Evolutionary conservation across 2,113 vertebrate species (phyloP).

Genomic region (Lonchura striata): DNA sequence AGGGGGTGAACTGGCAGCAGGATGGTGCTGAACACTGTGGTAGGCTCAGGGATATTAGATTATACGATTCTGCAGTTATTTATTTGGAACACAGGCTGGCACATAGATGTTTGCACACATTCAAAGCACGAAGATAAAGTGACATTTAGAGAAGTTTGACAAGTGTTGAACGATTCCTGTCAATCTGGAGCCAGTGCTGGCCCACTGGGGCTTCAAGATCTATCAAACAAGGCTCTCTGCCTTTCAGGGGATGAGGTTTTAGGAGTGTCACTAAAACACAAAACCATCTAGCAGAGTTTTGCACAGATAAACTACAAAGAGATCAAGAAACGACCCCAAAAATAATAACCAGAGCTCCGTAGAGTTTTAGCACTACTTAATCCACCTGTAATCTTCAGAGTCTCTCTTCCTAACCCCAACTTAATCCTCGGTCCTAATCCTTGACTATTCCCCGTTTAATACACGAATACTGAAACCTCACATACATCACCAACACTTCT

Average conservation of each 20-base stretch:
- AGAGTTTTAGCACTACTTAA: not conserved
- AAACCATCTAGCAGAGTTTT: not conserved
- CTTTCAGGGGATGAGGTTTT: not conserved
- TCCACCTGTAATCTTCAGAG: not conserved
- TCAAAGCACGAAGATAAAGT: not conserved
- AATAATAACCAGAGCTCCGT: not conserved
- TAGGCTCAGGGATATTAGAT: not conserved
- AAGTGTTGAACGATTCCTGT: not conserved
- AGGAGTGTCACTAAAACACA: not conserved
- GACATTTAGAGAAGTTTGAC: not conserved
- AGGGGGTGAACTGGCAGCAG: not conserved
- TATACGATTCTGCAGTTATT: not conserved
- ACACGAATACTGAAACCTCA: not conserved
- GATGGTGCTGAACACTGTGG: not conserved
- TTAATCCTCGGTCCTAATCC: not conserved
- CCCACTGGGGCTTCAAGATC: not conserved
- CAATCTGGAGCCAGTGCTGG: not conserved
- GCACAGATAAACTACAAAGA: not conserved
- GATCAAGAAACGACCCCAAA: not conserved
- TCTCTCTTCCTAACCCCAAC: not conserved
- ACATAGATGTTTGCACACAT: not conserved
- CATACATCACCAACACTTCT: rapidly evolving
- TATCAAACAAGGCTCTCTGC: not conserved
- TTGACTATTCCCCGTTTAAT: not conserved
- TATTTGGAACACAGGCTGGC: not conserved